phyloP scores from a whole-genome alignment of 2,113 vertebrate species.

The Otis tarda region DNA sequence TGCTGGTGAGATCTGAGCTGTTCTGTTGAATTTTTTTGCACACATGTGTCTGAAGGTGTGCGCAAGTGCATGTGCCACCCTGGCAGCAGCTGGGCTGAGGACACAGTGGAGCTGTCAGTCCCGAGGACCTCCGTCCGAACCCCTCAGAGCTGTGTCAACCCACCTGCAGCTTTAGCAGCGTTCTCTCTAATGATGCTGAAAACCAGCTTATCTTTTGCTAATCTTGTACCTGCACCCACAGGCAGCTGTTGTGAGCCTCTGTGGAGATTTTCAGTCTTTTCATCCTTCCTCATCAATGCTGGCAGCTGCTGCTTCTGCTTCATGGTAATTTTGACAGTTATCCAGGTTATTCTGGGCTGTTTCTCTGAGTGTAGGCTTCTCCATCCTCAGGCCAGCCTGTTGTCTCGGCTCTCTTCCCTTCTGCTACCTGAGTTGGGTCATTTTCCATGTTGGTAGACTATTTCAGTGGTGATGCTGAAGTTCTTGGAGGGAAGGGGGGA shows the following conservation, averaged over 20 bases:
- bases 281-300: neutral
- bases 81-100: neutral
- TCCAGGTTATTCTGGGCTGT: neutral
- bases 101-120: neutral
- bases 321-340: neutral
- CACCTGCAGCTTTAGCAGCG: neutral
- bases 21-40: neutral
- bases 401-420: neutral
- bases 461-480: neutral
- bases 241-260: neutral
- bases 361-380: neutral
- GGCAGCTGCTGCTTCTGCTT: neutral
- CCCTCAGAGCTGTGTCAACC: accelerated
- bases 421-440: neutral
- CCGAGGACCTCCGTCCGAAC: neutral
- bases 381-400: neutral
- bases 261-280: neutral
- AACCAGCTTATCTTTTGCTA: neutral
- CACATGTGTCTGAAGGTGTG: accelerated
- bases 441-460: neutral
- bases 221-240: neutral
- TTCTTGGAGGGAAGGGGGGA: neutral
- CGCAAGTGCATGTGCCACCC: neutral
- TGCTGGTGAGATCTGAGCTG: neutral
- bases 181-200: neutral